These are phyloP conservation scores for Atrichornis clamosus DNA, from an alignment of 2,113 vertebrate species.

Conservation along the genomic window DNA sequence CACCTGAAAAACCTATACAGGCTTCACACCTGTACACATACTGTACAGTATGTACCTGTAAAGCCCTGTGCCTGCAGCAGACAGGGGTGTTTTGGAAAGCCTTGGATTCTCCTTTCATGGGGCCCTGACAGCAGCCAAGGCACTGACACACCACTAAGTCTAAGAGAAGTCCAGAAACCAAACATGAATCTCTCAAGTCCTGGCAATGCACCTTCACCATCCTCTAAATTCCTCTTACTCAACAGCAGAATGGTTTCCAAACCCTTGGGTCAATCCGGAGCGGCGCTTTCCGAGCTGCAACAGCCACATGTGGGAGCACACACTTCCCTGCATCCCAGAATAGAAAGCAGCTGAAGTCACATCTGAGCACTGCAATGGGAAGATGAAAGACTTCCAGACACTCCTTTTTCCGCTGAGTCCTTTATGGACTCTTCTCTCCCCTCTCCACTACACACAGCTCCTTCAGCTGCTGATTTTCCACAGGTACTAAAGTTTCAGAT, in stretches of 20 bases:
- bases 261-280: background rate
- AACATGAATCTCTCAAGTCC: background rate
- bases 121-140: background rate
- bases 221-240: background rate
- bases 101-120: background rate
- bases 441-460: background rate
- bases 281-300: background rate
- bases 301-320: background rate
- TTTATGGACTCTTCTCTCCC: background rate
- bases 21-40: no score
- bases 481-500: background rate
- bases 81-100: background rate
- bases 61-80: background rate
- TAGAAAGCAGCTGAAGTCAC: background rate
- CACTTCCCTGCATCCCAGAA: background rate
- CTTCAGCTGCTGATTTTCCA: background rate
- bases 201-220: background rate
- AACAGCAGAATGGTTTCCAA: background rate
- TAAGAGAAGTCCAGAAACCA: background rate
- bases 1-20: background rate
- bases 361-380: background rate
- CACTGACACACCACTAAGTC: background rate
- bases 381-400: background rate
- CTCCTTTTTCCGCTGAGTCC: background rate
- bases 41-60: no score